phyloP scores from a whole-genome alignment of 2,888 invertebrate species.

The Acleris cristana region DNA sequence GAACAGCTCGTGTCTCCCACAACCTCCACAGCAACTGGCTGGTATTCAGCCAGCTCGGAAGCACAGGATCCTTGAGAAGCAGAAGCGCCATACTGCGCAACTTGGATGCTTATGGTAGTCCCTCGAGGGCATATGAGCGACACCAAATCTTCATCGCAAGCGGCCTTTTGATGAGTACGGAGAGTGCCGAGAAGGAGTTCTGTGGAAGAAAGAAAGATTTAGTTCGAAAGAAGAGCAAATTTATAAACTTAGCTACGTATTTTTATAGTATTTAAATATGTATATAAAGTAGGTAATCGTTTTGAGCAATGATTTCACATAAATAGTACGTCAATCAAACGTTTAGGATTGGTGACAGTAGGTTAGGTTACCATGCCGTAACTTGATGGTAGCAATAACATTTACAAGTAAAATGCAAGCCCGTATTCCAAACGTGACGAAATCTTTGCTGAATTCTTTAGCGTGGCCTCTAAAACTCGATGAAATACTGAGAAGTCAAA shows the following conservation, averaged over 20 bases:
- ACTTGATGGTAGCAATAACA: too few species aligned
- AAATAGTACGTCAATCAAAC: too few species aligned
- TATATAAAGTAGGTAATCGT: too few species aligned
- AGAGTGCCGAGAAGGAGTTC: conserved; percentile 95
- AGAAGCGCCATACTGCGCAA: conserved; percentile 94
- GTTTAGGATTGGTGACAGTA: too few species aligned
- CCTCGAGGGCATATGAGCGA: conserved; percentile 94
- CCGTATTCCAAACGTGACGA: too few species aligned
- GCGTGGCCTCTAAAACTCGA: neutral
- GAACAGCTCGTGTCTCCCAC: conserved; percentile 88
- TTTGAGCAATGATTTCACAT: too few species aligned
- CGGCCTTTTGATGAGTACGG: conserved; percentile 94
- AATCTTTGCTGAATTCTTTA: too few species aligned
- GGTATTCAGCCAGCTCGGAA: conserved; percentile 78
- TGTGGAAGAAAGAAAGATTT: conserved; percentile 66
- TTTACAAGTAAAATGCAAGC: too few species aligned
- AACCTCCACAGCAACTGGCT: conserved; percentile 77
- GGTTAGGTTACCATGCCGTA: too few species aligned
- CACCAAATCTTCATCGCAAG: conserved; percentile 95
- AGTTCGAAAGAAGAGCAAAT: too few species aligned
- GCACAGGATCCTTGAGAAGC: conserved; percentile 77
- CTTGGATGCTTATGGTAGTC: conserved; percentile 95
- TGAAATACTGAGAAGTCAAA: neutral
- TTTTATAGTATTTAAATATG: too few species aligned
- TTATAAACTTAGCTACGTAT: too few species aligned